Evolutionary conservation across 2,888 invertebrate species (phyloP).

Genomic region (Phymatocera aterrima): DNA sequence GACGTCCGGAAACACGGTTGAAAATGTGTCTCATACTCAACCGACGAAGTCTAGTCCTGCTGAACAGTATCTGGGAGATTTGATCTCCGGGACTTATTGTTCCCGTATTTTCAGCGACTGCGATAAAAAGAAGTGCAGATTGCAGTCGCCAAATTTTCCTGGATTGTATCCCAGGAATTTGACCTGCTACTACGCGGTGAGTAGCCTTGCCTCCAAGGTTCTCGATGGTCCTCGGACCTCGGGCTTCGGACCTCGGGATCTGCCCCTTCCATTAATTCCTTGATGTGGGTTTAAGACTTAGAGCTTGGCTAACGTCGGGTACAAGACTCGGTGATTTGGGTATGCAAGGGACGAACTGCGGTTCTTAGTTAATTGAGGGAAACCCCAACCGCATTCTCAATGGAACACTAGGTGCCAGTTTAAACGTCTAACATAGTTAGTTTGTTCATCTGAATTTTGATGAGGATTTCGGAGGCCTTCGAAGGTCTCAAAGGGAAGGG

Average conservation of each 20-base stretch:
- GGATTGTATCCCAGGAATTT: conserved; percentile 95
- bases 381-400: conserved; percentile 4
- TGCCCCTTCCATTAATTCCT: conserved; percentile 45
- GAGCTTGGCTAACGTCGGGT: conserved; percentile 5
- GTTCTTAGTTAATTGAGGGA: conserved; percentile 34
- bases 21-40: conserved; percentile 70
- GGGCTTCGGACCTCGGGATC: no score
- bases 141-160: conserved; percentile 95
- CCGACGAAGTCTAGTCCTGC: conserved; percentile 75
- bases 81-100: conserved; percentile 94
- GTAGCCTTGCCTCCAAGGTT: conserved; percentile 52
- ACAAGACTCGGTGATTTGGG: conserved; percentile 24
- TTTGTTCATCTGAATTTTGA: conserved; percentile 21
- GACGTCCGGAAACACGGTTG: conserved; percentile 65
- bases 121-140: conserved; percentile 91
- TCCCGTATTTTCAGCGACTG: conserved; percentile 95
- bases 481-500: no score
- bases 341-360: conserved; percentile 22
- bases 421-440: neutral
- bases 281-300: neutral
- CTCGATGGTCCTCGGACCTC: neutral
- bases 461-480: neutral
- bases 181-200: conserved; percentile 94
- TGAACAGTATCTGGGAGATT: conserved; percentile 88
- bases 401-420: conserved; percentile 13